phyloP scores from a whole-genome alignment of 1,140 invertebrate genomes.

The Heliconius hermathena region DNA sequence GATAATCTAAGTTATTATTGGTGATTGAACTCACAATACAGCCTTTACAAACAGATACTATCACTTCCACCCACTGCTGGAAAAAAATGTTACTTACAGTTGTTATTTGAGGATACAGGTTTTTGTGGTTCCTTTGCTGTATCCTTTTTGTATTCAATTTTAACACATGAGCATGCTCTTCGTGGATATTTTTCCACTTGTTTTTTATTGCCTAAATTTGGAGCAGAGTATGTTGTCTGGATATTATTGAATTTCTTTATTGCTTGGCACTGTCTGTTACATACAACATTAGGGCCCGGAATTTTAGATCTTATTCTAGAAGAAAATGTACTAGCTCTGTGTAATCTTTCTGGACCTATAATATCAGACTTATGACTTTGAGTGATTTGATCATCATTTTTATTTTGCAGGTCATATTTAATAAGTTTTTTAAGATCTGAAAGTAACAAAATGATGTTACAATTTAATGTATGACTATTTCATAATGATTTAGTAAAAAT shows the following conservation, averaged over 20 bases:
- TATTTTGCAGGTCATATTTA: constrained; percentile 79
- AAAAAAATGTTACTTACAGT: constrained; percentile 56
- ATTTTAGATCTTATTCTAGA: constrained; percentile 69
- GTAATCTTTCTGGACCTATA: constrained; percentile 71
- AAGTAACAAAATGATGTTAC: constrained; percentile 39
- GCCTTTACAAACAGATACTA: too few species aligned
- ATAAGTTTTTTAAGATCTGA: constrained; percentile 83
- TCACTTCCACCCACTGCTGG: too few species aligned
- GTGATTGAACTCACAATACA: too few species aligned
- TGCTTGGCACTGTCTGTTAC: constrained; percentile 57
- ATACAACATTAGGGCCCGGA: constrained; percentile 44
- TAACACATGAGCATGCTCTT: constrained; percentile 63
- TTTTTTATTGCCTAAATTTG: constrained; percentile 49
- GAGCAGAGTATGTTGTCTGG: constrained; percentile 61
- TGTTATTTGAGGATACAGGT: constrained; percentile 52
- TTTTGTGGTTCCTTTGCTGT: constrained; percentile 48
- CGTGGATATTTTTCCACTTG: constrained; percentile 45
- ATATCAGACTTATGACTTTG: constrained; percentile 40
- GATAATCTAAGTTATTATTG: too few species aligned
- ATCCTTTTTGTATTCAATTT: constrained; percentile 54
- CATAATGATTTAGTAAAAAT: too few species aligned
- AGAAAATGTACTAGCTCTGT: constrained; percentile 76
- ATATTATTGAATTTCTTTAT: constrained; percentile 40
- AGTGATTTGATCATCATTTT: constrained; percentile 37
- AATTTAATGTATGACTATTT: background rate